Evolutionary conservation across 2,113 vertebrate genomes (phyloP), one percentile per base, ranked within the genome.

Genomic region (Lepisosteus oculatus): DNA sequence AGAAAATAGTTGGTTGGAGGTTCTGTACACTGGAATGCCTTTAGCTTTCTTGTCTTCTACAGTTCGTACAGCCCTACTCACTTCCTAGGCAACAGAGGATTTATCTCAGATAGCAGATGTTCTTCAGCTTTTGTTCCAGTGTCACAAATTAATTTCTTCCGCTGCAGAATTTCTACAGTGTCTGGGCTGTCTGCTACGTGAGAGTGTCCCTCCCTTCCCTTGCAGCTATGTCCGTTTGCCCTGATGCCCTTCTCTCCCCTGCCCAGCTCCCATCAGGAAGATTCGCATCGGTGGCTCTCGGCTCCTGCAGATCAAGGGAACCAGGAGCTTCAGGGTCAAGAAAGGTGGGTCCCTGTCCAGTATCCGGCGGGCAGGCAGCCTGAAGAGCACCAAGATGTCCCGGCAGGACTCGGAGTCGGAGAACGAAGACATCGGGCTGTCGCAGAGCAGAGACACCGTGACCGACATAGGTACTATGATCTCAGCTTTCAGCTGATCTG

Each of bases 391-490:
- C 89, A 99, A 99, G 90, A 85, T 98, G 87, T 95, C 96, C 81
- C 92, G 97, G 79, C 97, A 99, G 90, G 97, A 99, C 89, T 99
- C 97, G 3, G 96, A 96, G 91, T 99, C 97, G 51, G 97, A 99
- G 91, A 98, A 97, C 83, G 97, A 99, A 67, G 96, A 96, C 67
- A 95, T 95, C 74, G 90, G 96, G 89, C 93, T 98, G 84, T 98
- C 95, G 77, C 96, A 98, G 86, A 98, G 97, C 94, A 95, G 97
- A 87, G 97, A 98, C 92, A 98, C 97, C 61, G 95, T 99, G 77
- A 98, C 97, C 75, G 97, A 99, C 87, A 97, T 99, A 81, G 97
- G 97, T 96, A 64, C 77, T 29, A 29, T 29, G 29, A 29, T 29
- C 29, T 29, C 29, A 29, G 29, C 29, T 29, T 29, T 29, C 29